phyloP scores from a whole-genome alignment of 2,888 invertebrate species.

The Sinotaia quadrata region DNA sequence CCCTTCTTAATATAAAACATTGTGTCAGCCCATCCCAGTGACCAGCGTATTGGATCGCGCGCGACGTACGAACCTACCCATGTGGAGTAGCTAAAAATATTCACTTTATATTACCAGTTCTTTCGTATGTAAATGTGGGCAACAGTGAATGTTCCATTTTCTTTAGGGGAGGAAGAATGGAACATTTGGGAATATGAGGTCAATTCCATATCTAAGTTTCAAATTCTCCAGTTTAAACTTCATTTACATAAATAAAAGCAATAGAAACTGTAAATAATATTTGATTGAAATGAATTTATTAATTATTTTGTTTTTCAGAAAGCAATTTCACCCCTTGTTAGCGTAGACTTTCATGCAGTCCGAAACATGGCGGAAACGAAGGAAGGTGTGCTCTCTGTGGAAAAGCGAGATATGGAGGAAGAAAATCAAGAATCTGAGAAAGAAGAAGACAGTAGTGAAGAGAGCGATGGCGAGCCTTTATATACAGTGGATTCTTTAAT shows the following conservation, averaged over 20 bases:
- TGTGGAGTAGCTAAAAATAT: slow-evolving; percentile 26
- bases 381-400: slow-evolving; percentile 27
- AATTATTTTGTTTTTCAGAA: slow-evolving; percentile 21
- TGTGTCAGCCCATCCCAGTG: slow-evolving; percentile 1
- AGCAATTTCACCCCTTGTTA: slow-evolving; percentile 35
- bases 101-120: background rate
- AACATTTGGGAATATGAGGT: slow-evolving; percentile 23
- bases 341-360: slow-evolving; percentile 40
- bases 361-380: slow-evolving; percentile 49
- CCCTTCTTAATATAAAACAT: slow-evolving; percentile 9
- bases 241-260: too few species aligned
- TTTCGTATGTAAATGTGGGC: slow-evolving; percentile 30
- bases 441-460: slow-evolving; percentile 26
- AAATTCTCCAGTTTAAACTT: background rate
- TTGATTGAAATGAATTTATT: background rate
- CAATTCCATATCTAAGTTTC: background rate
- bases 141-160: slow-evolving; percentile 29
- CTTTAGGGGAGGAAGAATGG: slow-evolving; percentile 27
- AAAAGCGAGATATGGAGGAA: slow-evolving; percentile 32
- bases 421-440: slow-evolving; percentile 20
- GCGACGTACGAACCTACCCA: slow-evolving; percentile 12
- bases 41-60: background rate
- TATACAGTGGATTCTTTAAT: slow-evolving; percentile 60
- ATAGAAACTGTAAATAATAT: too few species aligned
- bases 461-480: slow-evolving; percentile 45